Base-by-base conservation (phyloP, 92 coral and sea anemone genomes). In the Porites lobata region DNA sequence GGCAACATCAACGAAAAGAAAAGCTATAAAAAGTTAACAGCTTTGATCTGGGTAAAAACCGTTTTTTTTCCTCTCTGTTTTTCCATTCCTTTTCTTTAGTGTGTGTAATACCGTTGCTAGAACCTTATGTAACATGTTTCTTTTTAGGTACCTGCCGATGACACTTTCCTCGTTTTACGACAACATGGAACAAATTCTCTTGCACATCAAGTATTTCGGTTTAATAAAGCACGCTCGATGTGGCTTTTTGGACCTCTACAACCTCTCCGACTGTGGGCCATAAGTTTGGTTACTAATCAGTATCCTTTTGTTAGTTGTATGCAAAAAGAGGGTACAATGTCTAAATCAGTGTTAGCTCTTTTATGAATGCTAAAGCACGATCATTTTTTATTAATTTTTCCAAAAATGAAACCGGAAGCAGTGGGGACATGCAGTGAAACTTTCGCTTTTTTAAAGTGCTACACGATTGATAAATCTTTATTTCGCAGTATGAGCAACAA, bases 111-210 rank as follows among this genome's bases (percentile, higher is more conserved):
- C 51, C 43, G 47, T 38, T 38, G 47, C 47, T 38, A 4, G 47
- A 38, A 38, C 47, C 47, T 38, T 38, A 38, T 38, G 47, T 38
- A 38, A 38, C 6, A 38, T 38, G 47, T 38, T 4, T 38, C 51
- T 17, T 19, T 24, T 20, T 88, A 94, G 98, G 72, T 56, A 38
- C 98, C 98, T 8, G 85, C 98, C 17, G 84, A 87, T 9, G 91
- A 91, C 50, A 95, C 99, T 52, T 96, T 91, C 66, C 87, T 96
- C 20, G 98, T 96, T 11, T 86, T 94, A 22, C 92, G 95, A 50
- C 90, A 81, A 72, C 85, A 69, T 14, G 84, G 96, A 72, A 71
- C 92, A 52, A 92, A 88, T 7, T 82, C 89, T 7, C 62, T 66
- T 51, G 82, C 61, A 51, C 90, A 94, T 84, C 96, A 93, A 82